Evolutionary conservation across 2,888 invertebrate species (phyloP).

Genomic region (Heliconius charithonia): DNA sequence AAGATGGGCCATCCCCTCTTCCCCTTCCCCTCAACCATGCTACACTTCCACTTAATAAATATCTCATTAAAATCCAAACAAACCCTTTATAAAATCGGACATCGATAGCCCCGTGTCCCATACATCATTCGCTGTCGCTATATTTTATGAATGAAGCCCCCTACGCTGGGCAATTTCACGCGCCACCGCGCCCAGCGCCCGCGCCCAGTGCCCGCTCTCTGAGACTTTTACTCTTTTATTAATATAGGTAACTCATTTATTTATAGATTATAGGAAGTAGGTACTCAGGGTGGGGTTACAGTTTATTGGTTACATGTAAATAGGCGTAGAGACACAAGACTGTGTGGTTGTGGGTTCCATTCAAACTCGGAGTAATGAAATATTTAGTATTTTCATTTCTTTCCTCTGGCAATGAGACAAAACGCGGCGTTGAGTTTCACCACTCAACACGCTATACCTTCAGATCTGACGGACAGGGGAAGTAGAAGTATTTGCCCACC

Average conservation of each 20-base stretch:
- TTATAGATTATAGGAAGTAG: not conserved
- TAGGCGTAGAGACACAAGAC: too few species aligned
- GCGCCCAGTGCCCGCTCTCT: slow-evolving; percentile 35
- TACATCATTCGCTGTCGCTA: slow-evolving; percentile 51
- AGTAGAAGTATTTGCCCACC: too few species aligned
- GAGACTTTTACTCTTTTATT: slow-evolving; percentile 23
- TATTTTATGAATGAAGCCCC: slow-evolving; percentile 51
- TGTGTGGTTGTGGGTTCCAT: not conserved
- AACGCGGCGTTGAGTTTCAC: not conserved
- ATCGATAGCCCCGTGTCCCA: slow-evolving; percentile 44
- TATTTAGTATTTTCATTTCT: not conserved
- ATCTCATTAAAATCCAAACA: slow-evolving; percentile 22
- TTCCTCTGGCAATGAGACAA: not conserved
- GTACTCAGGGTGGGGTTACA: not conserved
- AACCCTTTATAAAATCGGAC: slow-evolving; percentile 32
- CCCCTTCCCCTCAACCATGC: too few species aligned
- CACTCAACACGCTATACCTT: not conserved
- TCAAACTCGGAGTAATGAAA: not conserved
- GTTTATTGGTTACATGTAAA: not conserved
- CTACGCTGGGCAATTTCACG: slow-evolving; percentile 54
- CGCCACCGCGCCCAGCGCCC: slow-evolving; percentile 49
- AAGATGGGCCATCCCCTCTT: too few species aligned
- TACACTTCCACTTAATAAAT: not conserved
- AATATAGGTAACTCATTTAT: slow-evolving; percentile 22
- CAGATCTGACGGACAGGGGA: too few species aligned